Percentiles rank a stretch among this genome's conserved stretches.
Conservation (phyloP, 1,140 invertebrate genomes). For the Hyposmocoma kahamanoa region DNA sequence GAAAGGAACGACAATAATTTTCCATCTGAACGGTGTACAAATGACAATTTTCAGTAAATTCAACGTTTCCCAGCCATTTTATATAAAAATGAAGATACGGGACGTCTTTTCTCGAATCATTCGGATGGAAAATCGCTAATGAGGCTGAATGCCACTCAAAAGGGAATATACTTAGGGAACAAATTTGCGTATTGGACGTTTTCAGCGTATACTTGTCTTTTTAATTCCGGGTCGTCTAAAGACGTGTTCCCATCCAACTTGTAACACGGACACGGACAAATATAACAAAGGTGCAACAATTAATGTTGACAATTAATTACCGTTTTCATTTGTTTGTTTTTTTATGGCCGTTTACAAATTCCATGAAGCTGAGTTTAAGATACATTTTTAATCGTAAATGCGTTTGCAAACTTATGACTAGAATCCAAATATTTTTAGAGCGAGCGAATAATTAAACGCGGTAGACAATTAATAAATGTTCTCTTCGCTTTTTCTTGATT, state of each 20-base stretch:
- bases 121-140: slow-evolving; percentile 53
- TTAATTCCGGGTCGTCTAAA: too few species aligned
- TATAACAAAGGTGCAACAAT: too few species aligned
- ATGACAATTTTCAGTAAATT: slow-evolving; percentile 19
- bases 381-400: too few species aligned
- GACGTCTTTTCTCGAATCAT: slow-evolving; percentile 23
- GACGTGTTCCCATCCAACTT: too few species aligned
- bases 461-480: slow-evolving; percentile 45
- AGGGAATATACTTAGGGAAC: slow-evolving; percentile 23
- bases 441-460: slow-evolving; percentile 28
- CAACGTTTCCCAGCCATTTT: slow-evolving; percentile 14
- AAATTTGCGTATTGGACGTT: slow-evolving; percentile 32
- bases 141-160: slow-evolving; percentile 34
- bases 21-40: slow-evolving; percentile 19
- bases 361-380: too few species aligned
- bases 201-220: slow-evolving; percentile 12
- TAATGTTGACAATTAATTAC: too few species aligned
- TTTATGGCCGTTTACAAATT: too few species aligned
- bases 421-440: neutral
- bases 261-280: too few species aligned
- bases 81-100: slow-evolving; percentile 29
- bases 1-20: slow-evolving; percentile 25
- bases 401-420: too few species aligned
- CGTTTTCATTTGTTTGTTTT: too few species aligned
- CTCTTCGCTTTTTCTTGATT: slow-evolving; percentile 54